Conservation (phyloP, 2,797 vertebrate genomes). For the Pseudochaenichthys georgianus region DNA sequence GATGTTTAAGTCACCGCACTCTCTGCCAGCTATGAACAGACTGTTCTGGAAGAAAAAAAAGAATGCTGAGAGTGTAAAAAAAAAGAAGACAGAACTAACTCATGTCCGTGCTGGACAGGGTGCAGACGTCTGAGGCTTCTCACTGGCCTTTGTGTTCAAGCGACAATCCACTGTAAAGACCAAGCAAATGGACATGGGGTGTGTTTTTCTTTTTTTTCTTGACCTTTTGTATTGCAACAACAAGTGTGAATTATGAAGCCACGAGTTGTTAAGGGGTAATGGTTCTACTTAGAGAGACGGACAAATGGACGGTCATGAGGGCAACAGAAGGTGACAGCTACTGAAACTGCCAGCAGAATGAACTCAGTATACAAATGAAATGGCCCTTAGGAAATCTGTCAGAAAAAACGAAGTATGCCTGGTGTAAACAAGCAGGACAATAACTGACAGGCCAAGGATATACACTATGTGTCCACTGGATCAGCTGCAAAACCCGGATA, state of each 20-base stretch:
- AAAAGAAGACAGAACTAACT: constrained; percentile 59
- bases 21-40: constrained; percentile 75
- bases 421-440: constrained; percentile 50
- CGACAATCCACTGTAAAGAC: constrained; percentile 89
- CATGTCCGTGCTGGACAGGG: constrained; percentile 81
- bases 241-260: constrained; percentile 74
- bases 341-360: constrained; percentile 85
- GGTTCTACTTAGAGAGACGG: constrained; percentile 50
- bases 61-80: constrained; percentile 46
- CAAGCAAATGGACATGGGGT: constrained; percentile 81
- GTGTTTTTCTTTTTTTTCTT: constrained; percentile 46
- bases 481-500: constrained; percentile 61
- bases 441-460: constrained; percentile 62
- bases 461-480: constrained; percentile 48
- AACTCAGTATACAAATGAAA: constrained; percentile 62
- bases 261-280: constrained; percentile 50
- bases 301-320: constrained; percentile 52
- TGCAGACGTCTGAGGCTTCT: constrained; percentile 77
- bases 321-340: constrained; percentile 76
- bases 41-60: constrained; percentile 56
- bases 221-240: constrained; percentile 79
- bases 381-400: constrained; percentile 38
- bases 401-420: constrained; percentile 41
- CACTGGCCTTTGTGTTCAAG: constrained; percentile 85
- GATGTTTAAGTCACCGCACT: constrained; percentile 78